These are phyloP conservation scores for Leucophenga varia DNA, from an alignment of 1,140 invertebrate species.

Conservation along the genomic window DNA sequence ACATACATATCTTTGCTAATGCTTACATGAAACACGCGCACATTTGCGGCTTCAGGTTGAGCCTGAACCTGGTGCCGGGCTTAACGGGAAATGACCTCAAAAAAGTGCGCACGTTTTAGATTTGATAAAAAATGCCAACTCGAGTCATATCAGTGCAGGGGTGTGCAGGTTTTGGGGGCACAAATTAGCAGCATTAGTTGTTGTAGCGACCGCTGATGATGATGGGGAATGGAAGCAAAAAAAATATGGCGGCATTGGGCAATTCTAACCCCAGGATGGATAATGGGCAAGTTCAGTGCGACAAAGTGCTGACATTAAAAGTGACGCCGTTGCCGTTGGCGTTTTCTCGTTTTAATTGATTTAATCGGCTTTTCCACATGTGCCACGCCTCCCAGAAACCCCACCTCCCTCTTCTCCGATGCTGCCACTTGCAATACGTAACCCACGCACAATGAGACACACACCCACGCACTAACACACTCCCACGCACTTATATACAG, in stretches of 20 bases:
- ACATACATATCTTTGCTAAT: too few species aligned
- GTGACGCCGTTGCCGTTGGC: constrained; percentile 18
- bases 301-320: constrained; percentile 32
- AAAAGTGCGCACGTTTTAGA: neutral
- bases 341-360: constrained; percentile 49
- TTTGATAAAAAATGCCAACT: constrained; percentile 4
- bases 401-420: too few species aligned
- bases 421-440: constrained; percentile 3
- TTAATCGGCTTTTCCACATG: constrained; percentile 44
- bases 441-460: too few species aligned
- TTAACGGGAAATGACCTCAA: constrained; percentile 7
- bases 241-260: too few species aligned
- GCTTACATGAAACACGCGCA: too few species aligned
- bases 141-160: constrained; percentile 10
- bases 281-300: too few species aligned
- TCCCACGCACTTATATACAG: neutral
- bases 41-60: too few species aligned
- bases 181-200: constrained; percentile 40
- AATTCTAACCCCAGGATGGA: too few species aligned
- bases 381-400: constrained; percentile 24
- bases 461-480: neutral
- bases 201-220: constrained; percentile 4
- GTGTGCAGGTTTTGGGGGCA: constrained; percentile 24
- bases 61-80: constrained; percentile 1
- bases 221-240: too few species aligned